phyloP scores from a whole-genome alignment of 2,113 vertebrate genomes.

The Oryctolagus cuniculus region mOryCun1.1 NC_091434.1:106716001-106716500 shows the following conservation, averaged over 20 bases:
- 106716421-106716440: not conserved
- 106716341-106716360: not conserved
- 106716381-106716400: not conserved
- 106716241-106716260: not conserved
- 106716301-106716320: not conserved
- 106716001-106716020: not conserved
- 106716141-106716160: not conserved
- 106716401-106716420: not conserved
- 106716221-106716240: not conserved
- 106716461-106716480: not conserved
- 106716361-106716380: conserved; percentile 23
- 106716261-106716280: not conserved
- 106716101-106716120: not conserved
- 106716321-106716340: not conserved
- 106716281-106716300: conserved; percentile 16
- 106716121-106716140: not conserved
- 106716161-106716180: not conserved
- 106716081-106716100: too few species aligned
- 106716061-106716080: not conserved
- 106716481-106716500: not conserved
- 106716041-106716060: not conserved
- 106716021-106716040: not conserved
- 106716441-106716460: not conserved
- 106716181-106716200: not conserved
- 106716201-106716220: not conserved